phyloP scores from a whole-genome alignment of 2,797 vertebrate genomes.

The Rhabdomys pumilio region DNA sequence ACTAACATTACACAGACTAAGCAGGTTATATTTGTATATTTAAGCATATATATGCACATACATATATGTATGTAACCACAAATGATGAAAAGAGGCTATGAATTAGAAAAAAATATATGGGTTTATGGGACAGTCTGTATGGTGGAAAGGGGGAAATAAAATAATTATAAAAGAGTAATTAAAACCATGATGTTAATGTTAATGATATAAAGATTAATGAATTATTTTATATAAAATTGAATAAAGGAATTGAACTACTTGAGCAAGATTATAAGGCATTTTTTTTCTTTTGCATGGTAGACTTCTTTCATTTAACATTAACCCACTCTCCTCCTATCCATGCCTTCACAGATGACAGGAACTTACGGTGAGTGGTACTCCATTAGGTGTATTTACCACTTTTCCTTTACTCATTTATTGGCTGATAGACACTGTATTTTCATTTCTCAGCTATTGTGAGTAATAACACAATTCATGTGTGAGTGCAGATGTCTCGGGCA shows the following conservation, averaged over 20 bases:
- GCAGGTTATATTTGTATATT: background rate
- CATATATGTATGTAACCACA: background rate
- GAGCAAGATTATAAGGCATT: background rate
- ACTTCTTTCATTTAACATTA: background rate
- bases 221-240: background rate
- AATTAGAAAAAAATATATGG: background rate
- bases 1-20: background rate
- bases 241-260: background rate
- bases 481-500: background rate
- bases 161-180: background rate
- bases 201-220: background rate
- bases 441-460: background rate
- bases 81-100: background rate
- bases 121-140: background rate
- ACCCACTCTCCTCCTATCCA: background rate
- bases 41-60: background rate
- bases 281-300: background rate
- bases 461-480: background rate
- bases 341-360: background rate
- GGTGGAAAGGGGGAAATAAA: background rate
- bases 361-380: background rate
- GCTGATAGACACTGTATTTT: background rate
- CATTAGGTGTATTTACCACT: background rate
- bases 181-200: background rate
- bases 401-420: background rate